phyloP scores from a whole-genome alignment of 2,797 vertebrate genomes.

The Erpetoichthys calabaricus region DNA sequence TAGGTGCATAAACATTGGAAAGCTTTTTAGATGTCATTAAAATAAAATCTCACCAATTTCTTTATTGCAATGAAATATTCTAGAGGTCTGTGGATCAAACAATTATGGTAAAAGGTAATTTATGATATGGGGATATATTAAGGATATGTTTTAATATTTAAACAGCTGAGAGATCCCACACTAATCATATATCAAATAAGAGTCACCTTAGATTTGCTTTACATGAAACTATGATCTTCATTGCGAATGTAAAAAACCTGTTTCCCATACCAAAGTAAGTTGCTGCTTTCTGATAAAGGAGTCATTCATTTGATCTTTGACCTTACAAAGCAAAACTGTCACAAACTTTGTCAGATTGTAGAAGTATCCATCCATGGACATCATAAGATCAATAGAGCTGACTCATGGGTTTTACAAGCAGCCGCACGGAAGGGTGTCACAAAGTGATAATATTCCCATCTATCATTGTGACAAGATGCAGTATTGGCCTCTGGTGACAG shows the following conservation, averaged over 20 bases:
- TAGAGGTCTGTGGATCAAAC: no score
- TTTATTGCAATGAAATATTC: no score
- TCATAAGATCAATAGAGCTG: conserved; percentile 52
- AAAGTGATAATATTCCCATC: conserved; percentile 53
- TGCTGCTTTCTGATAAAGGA: conserved; percentile 29
- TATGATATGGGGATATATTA: background rate
- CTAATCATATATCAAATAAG: conserved; percentile 8
- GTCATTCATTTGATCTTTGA: conserved; percentile 38
- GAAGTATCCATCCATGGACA: conserved; percentile 38
- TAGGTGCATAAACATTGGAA: no score
- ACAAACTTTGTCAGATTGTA: conserved; percentile 49
- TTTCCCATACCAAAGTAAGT: conserved; percentile 27
- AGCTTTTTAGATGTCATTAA: no score
- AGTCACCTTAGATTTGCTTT: conserved; percentile 21
- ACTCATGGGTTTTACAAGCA: conserved; percentile 47
- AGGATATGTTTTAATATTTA: background rate
- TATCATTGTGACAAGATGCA: conserved; percentile 54
- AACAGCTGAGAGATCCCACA: background rate
- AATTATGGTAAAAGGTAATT: no score
- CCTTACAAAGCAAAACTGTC: conserved; percentile 56
- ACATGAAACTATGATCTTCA: conserved; percentile 26
- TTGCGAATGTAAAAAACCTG: conserved; percentile 29
- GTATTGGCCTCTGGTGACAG: conserved; percentile 55
- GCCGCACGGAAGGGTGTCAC: conserved; percentile 45
- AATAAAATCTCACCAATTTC: no score